These are phyloP conservation scores for Drosophila ficusphila DNA, from an alignment of 1,140 invertebrate species.

Conservation along the genomic window DNA sequence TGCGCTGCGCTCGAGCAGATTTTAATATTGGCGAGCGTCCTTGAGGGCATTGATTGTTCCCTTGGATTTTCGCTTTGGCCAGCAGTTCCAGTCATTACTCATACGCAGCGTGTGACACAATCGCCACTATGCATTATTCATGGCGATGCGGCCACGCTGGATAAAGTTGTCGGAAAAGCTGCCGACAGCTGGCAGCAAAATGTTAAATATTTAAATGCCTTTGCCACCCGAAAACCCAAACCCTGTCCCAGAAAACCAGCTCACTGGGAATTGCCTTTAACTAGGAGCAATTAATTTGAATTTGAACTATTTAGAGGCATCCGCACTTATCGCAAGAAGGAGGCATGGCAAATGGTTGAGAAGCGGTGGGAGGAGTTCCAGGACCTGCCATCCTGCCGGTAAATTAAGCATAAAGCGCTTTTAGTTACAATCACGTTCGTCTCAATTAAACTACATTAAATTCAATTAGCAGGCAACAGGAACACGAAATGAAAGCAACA, in stretches of 20 bases:
- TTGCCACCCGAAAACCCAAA: not conserved
- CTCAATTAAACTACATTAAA: constrained; percentile 84
- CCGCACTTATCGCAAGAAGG: constrained; percentile 40
- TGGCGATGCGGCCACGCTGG: constrained; percentile 45
- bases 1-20: constrained; percentile 70
- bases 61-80: constrained; percentile 23
- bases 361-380: not conserved
- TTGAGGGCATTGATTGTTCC: constrained; percentile 59
- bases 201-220: constrained; percentile 74
- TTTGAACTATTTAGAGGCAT: constrained; percentile 70
- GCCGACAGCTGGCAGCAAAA: constrained; percentile 66
- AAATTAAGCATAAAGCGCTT: constrained; percentile 82
- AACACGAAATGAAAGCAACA: constrained; percentile 69
- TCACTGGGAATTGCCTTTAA: constrained; percentile 53
- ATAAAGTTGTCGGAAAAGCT: constrained; percentile 66
- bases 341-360: not conserved
- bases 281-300: constrained; percentile 73
- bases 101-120: constrained; percentile 72
- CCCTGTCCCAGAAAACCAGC: constrained; percentile 14
- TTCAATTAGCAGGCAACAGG: constrained; percentile 75
- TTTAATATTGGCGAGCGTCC: constrained; percentile 76
- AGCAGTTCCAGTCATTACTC: constrained; percentile 69
- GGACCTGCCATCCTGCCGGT: constrained; percentile 52
- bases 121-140: constrained; percentile 72
- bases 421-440: constrained; percentile 83